Evolutionary conservation across 2,113 vertebrate species (phyloP), one percentile per base, ranked within the genome.

Genomic region (Lepus timidus): DNA sequence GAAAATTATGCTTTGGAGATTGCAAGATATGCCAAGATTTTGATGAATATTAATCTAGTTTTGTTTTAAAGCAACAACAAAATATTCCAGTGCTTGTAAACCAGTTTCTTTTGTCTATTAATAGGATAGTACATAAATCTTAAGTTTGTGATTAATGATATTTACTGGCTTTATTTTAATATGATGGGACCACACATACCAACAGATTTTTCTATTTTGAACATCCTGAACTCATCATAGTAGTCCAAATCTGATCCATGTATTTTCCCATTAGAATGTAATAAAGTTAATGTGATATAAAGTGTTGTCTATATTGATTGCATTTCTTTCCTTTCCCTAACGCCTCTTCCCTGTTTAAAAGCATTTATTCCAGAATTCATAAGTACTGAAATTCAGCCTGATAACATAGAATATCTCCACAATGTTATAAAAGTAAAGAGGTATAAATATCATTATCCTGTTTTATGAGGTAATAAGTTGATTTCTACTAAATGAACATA

Each of bases 401-500:
- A 96, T 94, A 96, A 85, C 85, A 74, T 93, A 33, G 23, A 13
- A 75, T 96, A 89, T 85, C 65, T 67, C 55, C 89, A 88, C 0
- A 89, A 25, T 16, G 80, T 68, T 93, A 55, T 62, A 95, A 91
- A 93, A 68, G 85, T 95, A 86, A 4, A 96, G 20, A 64, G 29
- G 14, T 94, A 95, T 83, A 25, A 70, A 36, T 80, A 87, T 13
- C 6, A 29, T 88, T 80, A 55, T 31, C 19, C 14, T 96, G 65
- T 91, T 98, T 98, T 97, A 96, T 95, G 88, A 93, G 75, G 80
- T 86, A 96, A 95, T 97, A 97, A 95, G 95, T 96, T 97, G 78
- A 95, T 95, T 87, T 20, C 29, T 80, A 67, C n/a, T 83, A 88
- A 97, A 92, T 93, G 88, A 96, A 98, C 96, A 95, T 64, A 84